Evolutionary conservation across 2,113 vertebrate genomes (phyloP).

Genomic region (Notechis scutatus): DNA sequence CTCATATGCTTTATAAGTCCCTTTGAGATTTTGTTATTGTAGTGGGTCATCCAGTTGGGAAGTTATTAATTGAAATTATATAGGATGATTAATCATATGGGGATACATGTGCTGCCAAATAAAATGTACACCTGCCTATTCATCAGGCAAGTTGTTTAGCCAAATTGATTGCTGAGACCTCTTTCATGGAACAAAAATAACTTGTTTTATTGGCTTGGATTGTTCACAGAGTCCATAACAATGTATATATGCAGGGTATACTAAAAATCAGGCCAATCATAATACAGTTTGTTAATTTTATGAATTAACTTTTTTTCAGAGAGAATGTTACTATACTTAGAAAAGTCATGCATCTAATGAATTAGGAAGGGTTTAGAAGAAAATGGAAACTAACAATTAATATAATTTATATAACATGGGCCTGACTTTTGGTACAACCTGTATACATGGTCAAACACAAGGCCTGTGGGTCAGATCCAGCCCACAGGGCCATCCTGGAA

Average conservation of each 20-base stretch:
- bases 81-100: constrained; percentile 1
- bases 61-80: not conserved
- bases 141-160: not conserved
- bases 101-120: not conserved
- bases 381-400: not conserved
- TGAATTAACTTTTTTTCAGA: not conserved
- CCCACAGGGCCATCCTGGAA: no score
- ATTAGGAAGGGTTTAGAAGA: not conserved
- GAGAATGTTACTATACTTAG: not conserved
- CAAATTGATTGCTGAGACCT: not conserved
- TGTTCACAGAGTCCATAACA: not conserved
- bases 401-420: not conserved
- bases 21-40: not conserved
- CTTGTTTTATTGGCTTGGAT: not conserved
- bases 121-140: not conserved
- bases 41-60: not conserved
- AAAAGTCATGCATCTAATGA: not conserved
- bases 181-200: not conserved
- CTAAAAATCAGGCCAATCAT: not conserved
- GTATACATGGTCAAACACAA: not conserved
- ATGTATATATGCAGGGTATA: not conserved
- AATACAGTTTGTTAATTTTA: not conserved
- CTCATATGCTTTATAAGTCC: not conserved
- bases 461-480: no score
- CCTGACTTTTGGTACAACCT: not conserved